These are phyloP conservation scores for Cynoglossus semilaevis DNA, from an alignment of 2,113 vertebrate species.

Conservation along the genomic window DNA sequence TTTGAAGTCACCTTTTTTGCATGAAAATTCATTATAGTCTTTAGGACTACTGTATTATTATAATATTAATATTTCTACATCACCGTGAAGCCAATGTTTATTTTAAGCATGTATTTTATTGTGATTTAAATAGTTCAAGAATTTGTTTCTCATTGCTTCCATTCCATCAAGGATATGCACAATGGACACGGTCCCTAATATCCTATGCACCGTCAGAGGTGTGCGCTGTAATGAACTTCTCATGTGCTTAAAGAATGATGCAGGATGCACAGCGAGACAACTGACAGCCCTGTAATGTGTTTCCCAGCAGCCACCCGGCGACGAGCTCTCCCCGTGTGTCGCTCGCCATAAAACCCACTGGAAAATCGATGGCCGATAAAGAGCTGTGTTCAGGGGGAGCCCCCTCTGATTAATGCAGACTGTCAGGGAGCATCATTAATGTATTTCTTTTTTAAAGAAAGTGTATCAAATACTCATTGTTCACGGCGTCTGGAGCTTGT, in stretches of 20 bases:
- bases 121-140: conserved; percentile 19
- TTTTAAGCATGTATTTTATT: conserved; percentile 8
- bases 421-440: conserved; percentile 81
- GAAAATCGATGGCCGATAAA: conserved; percentile 83
- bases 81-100: neutral
- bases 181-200: conserved; percentile 62
- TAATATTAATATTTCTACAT: too few relatives aligned
- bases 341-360: conserved; percentile 76
- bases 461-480: conserved; percentile 72
- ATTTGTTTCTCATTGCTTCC: conserved; percentile 15
- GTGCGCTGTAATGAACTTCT: conserved; percentile 85
- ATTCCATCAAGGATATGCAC: conserved; percentile 28
- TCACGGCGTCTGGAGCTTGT: conserved; percentile 48
- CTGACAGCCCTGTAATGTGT: conserved; percentile 86
- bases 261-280: conserved; percentile 80
- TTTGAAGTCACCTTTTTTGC: too few relatives aligned
- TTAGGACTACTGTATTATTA: too few relatives aligned
- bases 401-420: conserved; percentile 83
- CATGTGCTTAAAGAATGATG: conserved; percentile 89
- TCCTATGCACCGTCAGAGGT: conserved; percentile 73
- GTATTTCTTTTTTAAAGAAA: conserved; percentile 75
- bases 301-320: conserved; percentile 78
- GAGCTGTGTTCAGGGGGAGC: conserved; percentile 81
- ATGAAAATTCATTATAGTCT: too few relatives aligned
- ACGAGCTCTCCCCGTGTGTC: conserved; percentile 74